These are phyloP conservation scores for Linepithema humile DNA, from an alignment of 1,140 invertebrate species.

Conservation along the genomic window DNA sequence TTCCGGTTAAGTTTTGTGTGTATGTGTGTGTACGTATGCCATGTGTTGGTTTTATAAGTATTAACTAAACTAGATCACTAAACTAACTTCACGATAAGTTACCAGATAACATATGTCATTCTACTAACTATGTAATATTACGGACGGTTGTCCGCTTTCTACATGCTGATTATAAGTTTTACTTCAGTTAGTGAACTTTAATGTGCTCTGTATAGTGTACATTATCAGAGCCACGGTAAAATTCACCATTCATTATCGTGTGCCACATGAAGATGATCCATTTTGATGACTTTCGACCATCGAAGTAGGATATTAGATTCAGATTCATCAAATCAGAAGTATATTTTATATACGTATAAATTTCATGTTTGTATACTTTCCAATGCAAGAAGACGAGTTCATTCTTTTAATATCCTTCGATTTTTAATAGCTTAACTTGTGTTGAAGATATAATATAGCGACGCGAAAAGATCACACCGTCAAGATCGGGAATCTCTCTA, in stretches of 20 bases:
- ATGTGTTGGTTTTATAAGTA: background rate
- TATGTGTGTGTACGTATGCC: too few species aligned
- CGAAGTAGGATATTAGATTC: too few species aligned
- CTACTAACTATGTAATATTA: background rate
- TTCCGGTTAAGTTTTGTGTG: too few species aligned
- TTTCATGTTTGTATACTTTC: background rate
- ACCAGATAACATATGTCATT: background rate
- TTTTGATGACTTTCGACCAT: background rate
- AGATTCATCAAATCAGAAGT: too few species aligned
- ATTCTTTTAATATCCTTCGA: background rate
- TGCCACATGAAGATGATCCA: background rate
- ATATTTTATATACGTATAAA: background rate
- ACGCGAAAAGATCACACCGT: background rate
- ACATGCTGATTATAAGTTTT: background rate
- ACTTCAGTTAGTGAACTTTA: conserved; percentile 1
- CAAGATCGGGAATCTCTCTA: conserved; percentile 48
- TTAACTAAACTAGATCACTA: conserved; percentile 1
- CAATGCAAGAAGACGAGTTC: background rate
- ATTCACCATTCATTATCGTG: background rate
- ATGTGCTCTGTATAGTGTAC: background rate
- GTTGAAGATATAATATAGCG: conserved; percentile 9
- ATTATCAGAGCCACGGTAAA: background rate
- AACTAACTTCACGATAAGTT: background rate
- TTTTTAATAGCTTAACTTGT: background rate
- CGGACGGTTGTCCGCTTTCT: background rate